phyloP scores from a whole-genome alignment of 2,797 vertebrate species.

The Manis javanica region DNA sequence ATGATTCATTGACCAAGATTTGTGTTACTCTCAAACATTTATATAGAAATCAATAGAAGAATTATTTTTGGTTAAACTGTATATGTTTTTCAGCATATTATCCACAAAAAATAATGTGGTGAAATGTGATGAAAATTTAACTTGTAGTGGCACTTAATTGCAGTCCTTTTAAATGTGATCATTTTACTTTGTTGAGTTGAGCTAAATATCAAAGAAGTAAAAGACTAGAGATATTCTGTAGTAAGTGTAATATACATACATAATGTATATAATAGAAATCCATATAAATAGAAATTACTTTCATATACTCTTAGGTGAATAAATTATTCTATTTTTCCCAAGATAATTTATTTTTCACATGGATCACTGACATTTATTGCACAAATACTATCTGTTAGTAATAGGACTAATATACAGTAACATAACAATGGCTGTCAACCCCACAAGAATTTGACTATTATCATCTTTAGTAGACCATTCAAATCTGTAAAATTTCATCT shows the following conservation, averaged over 20 bases:
- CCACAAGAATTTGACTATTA: not conserved
- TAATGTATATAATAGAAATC: not conserved
- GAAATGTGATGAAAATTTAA: not conserved
- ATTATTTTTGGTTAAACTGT: not conserved
- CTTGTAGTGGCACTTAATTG: not conserved
- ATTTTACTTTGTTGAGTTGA: not conserved
- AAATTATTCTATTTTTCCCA: not conserved
- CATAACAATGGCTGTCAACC: not conserved
- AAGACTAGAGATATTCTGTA: not conserved
- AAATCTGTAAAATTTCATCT: not conserved
- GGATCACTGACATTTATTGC: not conserved
- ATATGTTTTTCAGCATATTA: not conserved
- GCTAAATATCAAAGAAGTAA: not conserved
- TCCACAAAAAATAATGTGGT: not conserved
- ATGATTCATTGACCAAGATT: slow-evolving; percentile 54
- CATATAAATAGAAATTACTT: not conserved
- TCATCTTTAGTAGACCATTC: not conserved
- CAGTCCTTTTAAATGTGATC: not conserved
- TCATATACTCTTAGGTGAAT: not conserved
- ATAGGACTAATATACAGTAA: not conserved
- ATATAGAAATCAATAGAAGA: not conserved
- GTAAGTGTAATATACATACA: not conserved
- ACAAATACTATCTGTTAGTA: not conserved
- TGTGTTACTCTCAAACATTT: not conserved
- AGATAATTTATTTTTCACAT: not conserved